Conservation (phyloP, 2,113 vertebrate genomes). For the Forbesichthys papilliferus region DNA sequence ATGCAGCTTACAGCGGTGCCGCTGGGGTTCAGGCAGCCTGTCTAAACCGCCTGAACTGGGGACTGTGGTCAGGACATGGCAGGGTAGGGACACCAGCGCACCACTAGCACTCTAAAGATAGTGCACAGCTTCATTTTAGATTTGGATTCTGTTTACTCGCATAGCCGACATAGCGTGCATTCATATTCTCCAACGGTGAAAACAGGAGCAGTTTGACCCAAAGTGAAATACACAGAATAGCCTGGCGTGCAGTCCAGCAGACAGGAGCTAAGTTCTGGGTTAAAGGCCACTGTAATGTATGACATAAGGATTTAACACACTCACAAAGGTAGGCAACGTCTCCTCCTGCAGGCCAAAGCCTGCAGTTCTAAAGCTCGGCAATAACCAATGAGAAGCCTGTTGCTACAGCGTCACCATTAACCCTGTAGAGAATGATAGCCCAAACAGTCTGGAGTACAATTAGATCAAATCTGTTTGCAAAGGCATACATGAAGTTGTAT, state of each 20-base stretch:
- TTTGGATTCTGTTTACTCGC: conserved; percentile 59
- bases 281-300: not conserved
- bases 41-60: conserved; percentile 57
- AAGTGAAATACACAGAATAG: not conserved
- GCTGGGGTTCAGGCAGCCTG: conserved; percentile 48
- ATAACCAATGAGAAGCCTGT: conserved; percentile 65
- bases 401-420: conserved; percentile 62
- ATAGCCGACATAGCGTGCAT: conserved; percentile 29
- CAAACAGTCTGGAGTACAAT: not conserved
- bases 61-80: conserved; percentile 67
- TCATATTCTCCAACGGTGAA: too few relatives aligned
- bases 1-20: conserved; percentile 59
- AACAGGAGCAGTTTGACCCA: too few relatives aligned
- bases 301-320: not conserved
- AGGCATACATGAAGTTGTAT: too few relatives aligned
- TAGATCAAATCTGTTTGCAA: not conserved
- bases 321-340: conserved; percentile 50
- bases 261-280: not conserved
- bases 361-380: conserved; percentile 19
- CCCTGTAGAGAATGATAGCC: conserved; percentile 27
- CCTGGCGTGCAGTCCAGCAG: not conserved
- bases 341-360: conserved; percentile 58
- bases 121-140: conserved; percentile 44
- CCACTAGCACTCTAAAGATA: conserved; percentile 64
- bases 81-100: conserved; percentile 45